Base-by-base conservation (phyloP, 2,888 invertebrate genomes). In the Phasia obesa region DNA sequence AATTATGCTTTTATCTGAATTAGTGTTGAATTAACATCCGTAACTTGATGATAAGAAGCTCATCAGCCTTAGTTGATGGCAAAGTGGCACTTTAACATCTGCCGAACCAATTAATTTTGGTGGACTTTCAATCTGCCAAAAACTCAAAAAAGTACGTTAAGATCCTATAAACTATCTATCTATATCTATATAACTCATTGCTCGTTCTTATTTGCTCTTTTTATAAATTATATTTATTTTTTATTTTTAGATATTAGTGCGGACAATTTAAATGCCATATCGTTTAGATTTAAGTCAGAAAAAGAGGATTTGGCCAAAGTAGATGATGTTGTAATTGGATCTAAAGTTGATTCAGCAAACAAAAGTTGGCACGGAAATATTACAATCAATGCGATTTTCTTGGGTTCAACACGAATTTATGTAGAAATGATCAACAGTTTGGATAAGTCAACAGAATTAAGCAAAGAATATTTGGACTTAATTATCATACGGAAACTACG, bases 401-500 rank as follows among this genome's bases (percentile, higher is more conserved):
- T 90, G 65, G 92, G 92, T 7, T 88, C 88, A 42, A 88, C 91
- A 2, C 84, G 84, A 9, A 86, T 91, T 9, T 87, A 77, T 49
- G 90, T 90, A 25, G 86, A 86, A 11, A 84, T 89, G 31, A 55
- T 62, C 2, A 82, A 90, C 84, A 21, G 13, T 2, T 84, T 85
- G 76, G 9, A 89, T 87, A 17, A 88, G 86, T 47, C 78, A n/a
- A 85, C 81, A 5, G 80, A 78, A 38, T 74, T 17, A 5, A 86
- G 84, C 65, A 70, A 88, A 86, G 13, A 59, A 59, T 70, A 75
- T 11, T 82, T 94, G n/a, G 88, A 92, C 0, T 92, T 95, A 2
- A 92, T 93, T 0, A 93, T 96, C 3, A 91, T 93, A 74, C 92
- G 95, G 0, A 93, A 93, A 44, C 91, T 93, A 69, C 92, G 95